Base-by-base conservation (phyloP, 1,140 invertebrate genomes). In the Drosophila teissieri region DNA sequence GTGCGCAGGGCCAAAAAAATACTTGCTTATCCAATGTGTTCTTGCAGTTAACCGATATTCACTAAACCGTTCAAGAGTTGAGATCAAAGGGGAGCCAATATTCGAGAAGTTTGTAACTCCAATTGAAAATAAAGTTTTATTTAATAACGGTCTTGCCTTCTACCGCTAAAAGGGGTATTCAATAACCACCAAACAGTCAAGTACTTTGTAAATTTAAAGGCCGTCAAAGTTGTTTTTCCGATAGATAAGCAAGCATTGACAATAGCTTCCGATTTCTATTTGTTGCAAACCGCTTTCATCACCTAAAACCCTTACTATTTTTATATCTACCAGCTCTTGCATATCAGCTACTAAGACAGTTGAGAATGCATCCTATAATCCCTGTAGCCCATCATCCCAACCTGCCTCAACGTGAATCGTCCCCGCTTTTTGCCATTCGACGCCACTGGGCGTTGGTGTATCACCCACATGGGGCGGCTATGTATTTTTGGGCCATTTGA, bases 401-500 rank as follows among this genome's bases (percentile, higher is more conserved):
- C 57, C 40, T 60, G 22, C 10, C 53, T 8, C 40, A 68, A 70
- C 42, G 44, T 51, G 64, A 51, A 65, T 22, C 64, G 51, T 64
- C 45, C 64, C 22, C 53, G 40, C 73, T 19, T 27, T 55, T 19
- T 31, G 56, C 61, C 61, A 64, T 27, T 63, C 60, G 24, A 44
- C 60, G 37, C 12, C 12, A 11, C 8, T 37, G 27, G 7, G 37
- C 37, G 37, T 4, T 12, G 39, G 37, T 60, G 55, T 27, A 27
- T 60, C 81, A 53, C 52, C 65, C 57, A 45, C 46, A 56, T 58
- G 54, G 53, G 31, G 78, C 68, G 56, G 80, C 83, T 88, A 72
- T 88, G 78, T 86, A 88, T 84, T 78, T 86, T 86, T 76, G 82
- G 75, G 74, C 83, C 75, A 82, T 88, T 86, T 86, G 82, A 86